phyloP scores from a whole-genome alignment of 2,888 invertebrate genomes.

The Oeneis ivallda region DNA sequence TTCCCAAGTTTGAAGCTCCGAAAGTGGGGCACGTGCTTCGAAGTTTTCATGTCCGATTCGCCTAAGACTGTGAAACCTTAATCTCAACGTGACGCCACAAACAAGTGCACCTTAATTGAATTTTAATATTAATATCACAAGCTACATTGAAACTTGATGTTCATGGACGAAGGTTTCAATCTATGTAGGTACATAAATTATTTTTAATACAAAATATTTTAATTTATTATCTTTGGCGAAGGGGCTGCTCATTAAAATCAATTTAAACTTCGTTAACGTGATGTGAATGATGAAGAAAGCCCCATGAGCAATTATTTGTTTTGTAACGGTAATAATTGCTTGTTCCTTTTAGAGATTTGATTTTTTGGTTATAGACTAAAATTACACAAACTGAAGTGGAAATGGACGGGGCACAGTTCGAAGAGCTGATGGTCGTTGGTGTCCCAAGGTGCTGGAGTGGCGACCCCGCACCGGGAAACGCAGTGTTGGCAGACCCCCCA shows the following conservation, averaged over 20 bases:
- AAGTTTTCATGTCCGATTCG: slow-evolving; percentile 34
- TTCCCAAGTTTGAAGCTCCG: slow-evolving; percentile 25
- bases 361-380: not conserved
- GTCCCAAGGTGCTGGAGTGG: too few relatives aligned
- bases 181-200: slow-evolving; percentile 25
- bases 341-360: not conserved
- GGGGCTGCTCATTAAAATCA: slow-evolving; percentile 24
- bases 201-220: slow-evolving; percentile 18
- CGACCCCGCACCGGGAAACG: too few relatives aligned
- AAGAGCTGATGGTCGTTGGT: too few relatives aligned
- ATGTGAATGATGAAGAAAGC: slow-evolving; percentile 22
- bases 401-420: too few relatives aligned
- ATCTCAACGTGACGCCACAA: slow-evolving; percentile 39
- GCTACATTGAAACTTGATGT: slow-evolving; percentile 22
- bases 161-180: slow-evolving; percentile 18
- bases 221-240: slow-evolving; percentile 23
- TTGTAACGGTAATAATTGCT: not conserved
- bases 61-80: slow-evolving; percentile 33
- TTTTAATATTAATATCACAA: slow-evolving; percentile 42
- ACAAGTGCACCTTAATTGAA: slow-evolving; percentile 43
- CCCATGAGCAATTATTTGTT: slow-evolving; percentile 8
- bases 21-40: slow-evolving; percentile 27
- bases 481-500: too few relatives aligned
- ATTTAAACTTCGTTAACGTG: slow-evolving; percentile 19
- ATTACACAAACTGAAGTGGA: too few relatives aligned